Conservation (phyloP, 1,140 invertebrate species). For the Ylistrum balloti region DNA sequence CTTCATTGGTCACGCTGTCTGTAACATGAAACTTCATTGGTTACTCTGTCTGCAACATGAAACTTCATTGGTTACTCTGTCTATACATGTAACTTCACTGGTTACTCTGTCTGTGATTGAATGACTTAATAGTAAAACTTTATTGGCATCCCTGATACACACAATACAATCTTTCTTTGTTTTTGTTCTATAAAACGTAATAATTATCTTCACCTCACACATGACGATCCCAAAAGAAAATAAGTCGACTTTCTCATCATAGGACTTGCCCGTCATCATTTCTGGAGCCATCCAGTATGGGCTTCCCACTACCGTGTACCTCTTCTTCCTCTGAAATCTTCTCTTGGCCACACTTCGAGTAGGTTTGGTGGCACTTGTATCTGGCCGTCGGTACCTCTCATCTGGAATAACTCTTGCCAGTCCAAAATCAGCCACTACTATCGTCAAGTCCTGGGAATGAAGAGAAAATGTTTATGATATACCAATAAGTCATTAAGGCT, state of each 20-base stretch:
- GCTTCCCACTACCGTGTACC: slow-evolving; percentile 82
- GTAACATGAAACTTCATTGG: too few relatives aligned
- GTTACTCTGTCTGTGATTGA: too few relatives aligned
- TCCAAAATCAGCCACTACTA: slow-evolving; percentile 82
- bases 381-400: slow-evolving; percentile 62
- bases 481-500: too few relatives aligned
- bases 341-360: slow-evolving; percentile 52
- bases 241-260: slow-evolving; percentile 82
- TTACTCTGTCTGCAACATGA: too few relatives aligned
- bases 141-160: too few relatives aligned
- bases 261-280: slow-evolving; percentile 80
- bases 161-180: too few relatives aligned
- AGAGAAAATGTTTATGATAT: too few relatives aligned
- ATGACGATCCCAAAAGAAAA: slow-evolving; percentile 81
- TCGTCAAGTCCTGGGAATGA: slow-evolving; percentile 75
- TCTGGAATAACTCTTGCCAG: slow-evolving; percentile 78
- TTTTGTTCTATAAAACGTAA: too few relatives aligned
- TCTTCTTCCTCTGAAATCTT: slow-evolving; percentile 73
- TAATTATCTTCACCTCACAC: slow-evolving; percentile 82
- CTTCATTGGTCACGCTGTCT: too few relatives aligned
- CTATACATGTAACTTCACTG: too few relatives aligned
- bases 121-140: too few relatives aligned
- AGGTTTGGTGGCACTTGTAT: slow-evolving; percentile 46
- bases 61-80: too few relatives aligned
- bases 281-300: slow-evolving; percentile 83